Conservation (phyloP, 1,140 invertebrate species). For the Pachypsylla venusta region DNA sequence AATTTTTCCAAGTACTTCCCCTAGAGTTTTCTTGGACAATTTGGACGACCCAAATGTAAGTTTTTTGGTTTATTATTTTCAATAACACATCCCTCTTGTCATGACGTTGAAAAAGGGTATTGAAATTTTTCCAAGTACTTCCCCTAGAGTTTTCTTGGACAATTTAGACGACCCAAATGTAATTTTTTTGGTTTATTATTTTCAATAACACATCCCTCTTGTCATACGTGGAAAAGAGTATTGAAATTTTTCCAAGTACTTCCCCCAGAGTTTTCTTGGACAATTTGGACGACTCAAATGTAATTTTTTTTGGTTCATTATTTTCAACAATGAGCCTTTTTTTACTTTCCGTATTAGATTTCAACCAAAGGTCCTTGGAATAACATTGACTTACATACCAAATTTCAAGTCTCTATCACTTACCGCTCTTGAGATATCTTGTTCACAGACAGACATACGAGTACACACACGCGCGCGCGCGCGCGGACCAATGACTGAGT, state of each 20-base stretch:
- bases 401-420: no score
- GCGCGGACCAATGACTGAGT: no score
- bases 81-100: neutral
- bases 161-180: neutral
- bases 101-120: conserved; percentile 3
- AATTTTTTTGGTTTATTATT: no score
- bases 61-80: no score
- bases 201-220: neutral
- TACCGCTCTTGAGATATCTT: no score
- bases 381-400: no score
- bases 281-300: neutral
- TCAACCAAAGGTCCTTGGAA: no score
- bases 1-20: neutral
- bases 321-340: no score
- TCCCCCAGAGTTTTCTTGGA: neutral
- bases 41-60: conserved; percentile 4
- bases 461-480: no score
- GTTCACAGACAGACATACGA: no score
- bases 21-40: neutral
- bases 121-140: neutral
- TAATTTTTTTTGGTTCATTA: no score
- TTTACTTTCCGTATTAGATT: no score
- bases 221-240: neutral
- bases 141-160: neutral
- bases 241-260: neutral